Evolutionary conservation across 1,140 invertebrate genomes (phyloP).

Genomic region (Aphis craccivora): DNA sequence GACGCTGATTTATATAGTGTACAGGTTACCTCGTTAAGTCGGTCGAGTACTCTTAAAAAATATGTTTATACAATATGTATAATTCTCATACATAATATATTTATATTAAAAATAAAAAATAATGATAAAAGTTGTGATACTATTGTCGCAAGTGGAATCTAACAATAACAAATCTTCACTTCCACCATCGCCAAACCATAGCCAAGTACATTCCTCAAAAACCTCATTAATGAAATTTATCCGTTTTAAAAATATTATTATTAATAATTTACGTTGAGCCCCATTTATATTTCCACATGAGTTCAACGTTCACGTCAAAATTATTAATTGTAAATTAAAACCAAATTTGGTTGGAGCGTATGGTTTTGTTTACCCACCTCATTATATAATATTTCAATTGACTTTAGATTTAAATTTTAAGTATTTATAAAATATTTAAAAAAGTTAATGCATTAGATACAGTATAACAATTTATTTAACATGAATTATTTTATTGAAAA

Average conservation of each 20-base stretch:
- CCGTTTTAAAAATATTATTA: not conserved
- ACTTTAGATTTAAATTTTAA: not conserved
- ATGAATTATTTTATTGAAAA: not conserved
- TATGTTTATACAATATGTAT: not conserved
- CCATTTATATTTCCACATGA: not conserved
- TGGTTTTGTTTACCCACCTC: not conserved
- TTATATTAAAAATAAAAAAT: not conserved
- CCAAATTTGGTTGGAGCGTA: not conserved
- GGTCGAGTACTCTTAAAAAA: slow-evolving; percentile 17
- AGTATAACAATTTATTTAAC: too few species aligned
- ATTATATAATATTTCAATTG: not conserved
- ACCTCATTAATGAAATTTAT: not conserved
- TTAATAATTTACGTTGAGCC: not conserved
- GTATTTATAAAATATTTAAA: not conserved
- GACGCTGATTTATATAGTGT: not conserved
- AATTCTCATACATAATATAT: not conserved
- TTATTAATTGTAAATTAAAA: not conserved
- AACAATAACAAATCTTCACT: not conserved
- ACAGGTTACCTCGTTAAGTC: slow-evolving; percentile 4
- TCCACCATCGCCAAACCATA: not conserved
- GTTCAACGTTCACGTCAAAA: not conserved
- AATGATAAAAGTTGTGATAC: slow-evolving; percentile 7
- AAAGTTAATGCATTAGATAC: not conserved
- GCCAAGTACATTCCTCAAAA: not conserved
- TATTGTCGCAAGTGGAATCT: not conserved